phyloP scores from a whole-genome alignment of 2,888 invertebrate species.

The Epinotia brunnichana region DNA sequence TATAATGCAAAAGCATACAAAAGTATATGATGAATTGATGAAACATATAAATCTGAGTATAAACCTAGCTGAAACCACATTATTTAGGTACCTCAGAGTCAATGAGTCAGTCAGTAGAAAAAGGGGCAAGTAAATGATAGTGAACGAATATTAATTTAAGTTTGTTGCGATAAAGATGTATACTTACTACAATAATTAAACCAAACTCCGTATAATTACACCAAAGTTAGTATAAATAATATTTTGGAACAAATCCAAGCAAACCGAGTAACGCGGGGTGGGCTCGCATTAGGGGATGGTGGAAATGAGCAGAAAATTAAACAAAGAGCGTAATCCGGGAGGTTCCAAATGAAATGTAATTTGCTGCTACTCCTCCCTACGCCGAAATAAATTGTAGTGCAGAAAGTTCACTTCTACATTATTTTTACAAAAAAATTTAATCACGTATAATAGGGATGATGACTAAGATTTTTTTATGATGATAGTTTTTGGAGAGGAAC shows the following conservation, averaged over 20 bases:
- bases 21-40: too few species aligned
- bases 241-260: conserved; percentile 24
- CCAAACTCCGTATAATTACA: conserved; percentile 2
- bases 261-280: conserved; percentile 21
- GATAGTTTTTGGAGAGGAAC: too few species aligned
- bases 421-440: too few species aligned
- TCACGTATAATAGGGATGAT: too few species aligned
- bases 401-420: background rate
- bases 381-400: background rate
- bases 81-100: too few species aligned
- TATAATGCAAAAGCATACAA: too few species aligned
- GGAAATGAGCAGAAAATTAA: conserved; percentile 66
- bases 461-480: too few species aligned
- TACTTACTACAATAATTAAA: background rate
- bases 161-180: background rate
- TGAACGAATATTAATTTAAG: too few species aligned
- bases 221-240: conserved; percentile 13
- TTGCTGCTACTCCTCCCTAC: conserved; percentile 49
- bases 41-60: too few species aligned
- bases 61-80: too few species aligned
- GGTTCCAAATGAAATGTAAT: conserved; percentile 68
- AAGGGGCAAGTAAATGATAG: too few species aligned
- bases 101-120: too few species aligned
- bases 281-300: conserved; percentile 48
- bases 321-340: conserved; percentile 59